Base-by-base conservation (phyloP, 2,113 vertebrate genomes). In the Seriola aureovittata region DNA sequence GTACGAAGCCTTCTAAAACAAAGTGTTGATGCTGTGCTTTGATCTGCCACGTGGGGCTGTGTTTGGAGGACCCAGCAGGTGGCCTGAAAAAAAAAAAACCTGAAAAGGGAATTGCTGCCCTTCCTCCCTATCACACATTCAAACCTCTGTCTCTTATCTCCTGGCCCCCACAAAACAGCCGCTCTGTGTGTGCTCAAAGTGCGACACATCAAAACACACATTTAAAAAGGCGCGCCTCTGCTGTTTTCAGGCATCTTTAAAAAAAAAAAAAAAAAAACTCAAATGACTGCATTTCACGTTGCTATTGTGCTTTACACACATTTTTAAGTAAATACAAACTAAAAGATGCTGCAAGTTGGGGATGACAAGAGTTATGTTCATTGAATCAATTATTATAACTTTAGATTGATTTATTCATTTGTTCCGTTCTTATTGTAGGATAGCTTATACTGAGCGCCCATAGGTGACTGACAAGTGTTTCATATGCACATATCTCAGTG, bases 21-120 rank as follows among this genome's bases (percentile, higher is more conserved):
- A 83, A 75, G 77, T 3, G 23, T 19, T 36, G n/a, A 46, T 55
- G 72, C 40, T 3, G 1, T 62, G 52, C 81, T 91, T 89, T 91
- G 87, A 91, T 92, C 75, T 88, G 59, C 71, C 63, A 62, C 25
- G 77, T 71, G 75, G 44, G 81, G 74, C 69, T 82, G 66, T 68
- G 81, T 86, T 87, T 84, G 67, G 65, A 81, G 46, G 67, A 80
- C 60, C 69, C 86, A 75, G 90, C 86, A 83, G 82, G 91, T 88
- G 82, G 90, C 48, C 84, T 13, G 40, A 85, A 89, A 85, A 48
- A 75, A 80, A 89, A 85, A 48, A 72, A 80, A 73, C 86, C 84
- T 89, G 75, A 29, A 29, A 85, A 89, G 64, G 42, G 29, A 84
- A 71, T 74, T 13, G 0, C 1, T 71, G 62, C 65, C 54, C 58